Evolutionary conservation across 53 echinoderm and acorn worm species (phyloP).

Genomic region (Actinopyga echinites): DNA sequence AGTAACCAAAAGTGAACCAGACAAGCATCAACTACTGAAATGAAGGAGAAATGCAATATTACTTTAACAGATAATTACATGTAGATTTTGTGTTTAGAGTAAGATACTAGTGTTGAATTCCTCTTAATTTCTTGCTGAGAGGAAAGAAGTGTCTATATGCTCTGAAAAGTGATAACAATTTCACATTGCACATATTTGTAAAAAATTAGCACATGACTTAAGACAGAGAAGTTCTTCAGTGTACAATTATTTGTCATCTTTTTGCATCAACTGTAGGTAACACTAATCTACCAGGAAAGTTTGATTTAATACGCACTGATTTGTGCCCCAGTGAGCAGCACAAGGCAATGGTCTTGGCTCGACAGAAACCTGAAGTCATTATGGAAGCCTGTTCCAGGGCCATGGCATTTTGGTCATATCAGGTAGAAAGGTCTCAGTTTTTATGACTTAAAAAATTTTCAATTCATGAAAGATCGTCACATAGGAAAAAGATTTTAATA

Average conservation of each 20-base stretch:
- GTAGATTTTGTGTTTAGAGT: too few species aligned
- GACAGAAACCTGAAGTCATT: constrained; percentile 90
- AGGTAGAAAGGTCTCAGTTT: constrained; percentile 48
- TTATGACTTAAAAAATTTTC: too few species aligned
- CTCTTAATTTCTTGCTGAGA: too few species aligned
- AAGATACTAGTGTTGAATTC: too few species aligned
- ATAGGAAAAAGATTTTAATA: too few species aligned
- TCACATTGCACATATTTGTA: background rate
- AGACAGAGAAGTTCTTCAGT: background rate
- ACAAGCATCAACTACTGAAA: too few species aligned
- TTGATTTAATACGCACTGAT: constrained; percentile 93
- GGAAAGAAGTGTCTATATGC: too few species aligned
- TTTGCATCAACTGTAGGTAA: constrained; percentile 57
- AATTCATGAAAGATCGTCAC: too few species aligned
- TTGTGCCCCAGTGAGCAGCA: constrained; percentile 92
- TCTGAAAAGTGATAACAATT: too few species aligned
- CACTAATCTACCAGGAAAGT: constrained; percentile 83
- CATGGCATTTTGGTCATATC: constrained; percentile 92
- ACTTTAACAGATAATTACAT: too few species aligned
- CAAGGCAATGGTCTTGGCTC: constrained; percentile 97
- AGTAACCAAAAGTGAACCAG: too few species aligned
- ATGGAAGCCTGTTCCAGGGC: constrained; percentile 84
- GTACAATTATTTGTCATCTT: background rate
- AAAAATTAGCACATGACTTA: background rate
- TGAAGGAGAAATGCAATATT: too few species aligned